phyloP scores from a whole-genome alignment of 2,113 vertebrate genomes.

The Thalassarche chlororhynchos region DNA sequence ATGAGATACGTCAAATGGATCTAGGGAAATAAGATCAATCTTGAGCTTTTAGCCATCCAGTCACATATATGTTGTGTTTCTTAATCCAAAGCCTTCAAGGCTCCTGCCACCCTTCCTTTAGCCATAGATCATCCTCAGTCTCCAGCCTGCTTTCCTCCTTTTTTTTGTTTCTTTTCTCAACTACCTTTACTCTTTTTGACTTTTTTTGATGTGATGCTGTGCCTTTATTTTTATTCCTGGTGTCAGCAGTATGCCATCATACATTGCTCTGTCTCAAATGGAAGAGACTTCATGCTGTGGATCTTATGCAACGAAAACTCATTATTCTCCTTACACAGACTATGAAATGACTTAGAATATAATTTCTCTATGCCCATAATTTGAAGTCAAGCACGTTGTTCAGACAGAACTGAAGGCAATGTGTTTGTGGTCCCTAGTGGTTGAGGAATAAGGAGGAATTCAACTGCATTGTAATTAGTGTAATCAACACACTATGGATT shows the following conservation, averaged over 20 bases:
- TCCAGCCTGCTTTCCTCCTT: neutral
- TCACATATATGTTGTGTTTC: neutral
- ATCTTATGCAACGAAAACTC: neutral
- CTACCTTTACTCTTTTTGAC: neutral
- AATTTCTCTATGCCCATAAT: neutral
- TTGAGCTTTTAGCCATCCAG: neutral
- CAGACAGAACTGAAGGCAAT: neutral
- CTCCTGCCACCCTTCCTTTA: neutral
- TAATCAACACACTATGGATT: neutral
- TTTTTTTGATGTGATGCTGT: neutral
- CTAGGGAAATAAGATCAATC: neutral
- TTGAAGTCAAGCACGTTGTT: neutral
- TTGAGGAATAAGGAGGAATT: neutral
- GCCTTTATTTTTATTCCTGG: neutral
- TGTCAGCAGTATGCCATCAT: neutral
- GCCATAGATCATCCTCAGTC: neutral
- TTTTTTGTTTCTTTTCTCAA: neutral
- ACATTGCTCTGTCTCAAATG: neutral
- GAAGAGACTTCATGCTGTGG: neutral
- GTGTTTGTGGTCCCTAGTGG: neutral
- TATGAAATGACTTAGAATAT: neutral
- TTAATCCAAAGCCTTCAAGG: neutral
- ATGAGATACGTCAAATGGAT: neutral
- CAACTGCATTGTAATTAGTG: neutral
- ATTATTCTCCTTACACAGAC: neutral